Base-by-base conservation (phyloP, 2,797 vertebrate genomes). In the Cetoscarus ocellatus region DNA sequence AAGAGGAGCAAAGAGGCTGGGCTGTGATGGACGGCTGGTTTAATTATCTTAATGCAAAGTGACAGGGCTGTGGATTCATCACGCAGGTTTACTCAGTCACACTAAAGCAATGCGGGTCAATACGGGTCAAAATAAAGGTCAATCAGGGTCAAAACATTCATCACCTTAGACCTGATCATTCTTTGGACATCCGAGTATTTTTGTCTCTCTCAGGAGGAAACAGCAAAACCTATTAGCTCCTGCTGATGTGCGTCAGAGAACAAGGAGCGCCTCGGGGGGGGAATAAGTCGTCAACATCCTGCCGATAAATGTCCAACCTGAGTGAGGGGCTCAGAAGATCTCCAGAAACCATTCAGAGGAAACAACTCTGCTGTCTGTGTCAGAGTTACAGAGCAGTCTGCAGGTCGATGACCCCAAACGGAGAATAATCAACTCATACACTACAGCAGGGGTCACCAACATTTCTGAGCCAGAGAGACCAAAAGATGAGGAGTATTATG, bases 201-300 rank as follows among this genome's bases (percentile, higher is more conserved):
- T 27, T 50, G 27, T 27, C 36, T 64, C 67, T 73, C 61, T 50
- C 38, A 19, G 47, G 78, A 55, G 40, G 52, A 49, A 68, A 72
- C 53, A 65, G 27, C 47, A 66, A 78, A 75, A 73, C 68, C 62
- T 67, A 73, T 89, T 79, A 82, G 35, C 52, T 72, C 71, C 50
- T 42, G 17, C 19, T 70, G 35, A 4, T 50, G 56, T 19, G 39
- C 43, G 53, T 62, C 51, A 17, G 64, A 45, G 69, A 79, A 75
- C 65, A 79, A 3, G 44, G 39, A 17, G 63, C 61, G 57, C 73
- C 54, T 67, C 18, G 1, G 61, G 69, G 44, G 27, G 12, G 61
- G 66, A 65, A 61, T 70, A 19, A 70, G 51, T 64, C 42, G 14
- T 61, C 49, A 54, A 60, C 38, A 15, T 58, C 56, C 63, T 62